phyloP scores from a whole-genome alignment of 2,113 vertebrate species.

The Silurus asotus region DNA sequence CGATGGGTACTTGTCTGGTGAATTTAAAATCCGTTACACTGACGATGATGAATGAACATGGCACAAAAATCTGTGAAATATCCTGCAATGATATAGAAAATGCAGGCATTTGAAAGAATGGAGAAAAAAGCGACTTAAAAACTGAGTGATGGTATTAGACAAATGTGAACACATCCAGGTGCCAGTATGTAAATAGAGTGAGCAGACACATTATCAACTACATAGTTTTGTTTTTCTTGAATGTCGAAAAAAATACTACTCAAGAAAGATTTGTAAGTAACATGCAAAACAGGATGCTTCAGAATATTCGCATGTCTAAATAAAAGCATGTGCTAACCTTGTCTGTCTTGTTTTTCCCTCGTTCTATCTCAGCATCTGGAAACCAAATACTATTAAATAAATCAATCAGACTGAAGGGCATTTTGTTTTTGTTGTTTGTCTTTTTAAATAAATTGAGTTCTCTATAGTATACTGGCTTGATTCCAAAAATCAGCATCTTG shows the following conservation, averaged over 20 bases:
- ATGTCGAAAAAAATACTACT: background rate
- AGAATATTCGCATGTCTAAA: background rate
- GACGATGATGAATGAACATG: slow-evolving; percentile 43
- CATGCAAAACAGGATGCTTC: background rate
- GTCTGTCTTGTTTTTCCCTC: background rate
- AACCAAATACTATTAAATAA: background rate
- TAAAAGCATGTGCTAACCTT: background rate
- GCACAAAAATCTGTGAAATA: slow-evolving; percentile 29
- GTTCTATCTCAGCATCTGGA: background rate
- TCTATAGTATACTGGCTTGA: background rate
- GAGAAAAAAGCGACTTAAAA: background rate
- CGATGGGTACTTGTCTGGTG: slow-evolving; percentile 33
- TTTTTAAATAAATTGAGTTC: background rate
- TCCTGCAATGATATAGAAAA: slow-evolving; percentile 17
- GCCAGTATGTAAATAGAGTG: background rate
- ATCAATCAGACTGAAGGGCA: background rate
- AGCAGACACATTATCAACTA: background rate
- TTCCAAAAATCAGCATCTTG: background rate
- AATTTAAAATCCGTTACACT: slow-evolving; percentile 31
- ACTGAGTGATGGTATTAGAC: background rate
- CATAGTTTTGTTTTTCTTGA: background rate
- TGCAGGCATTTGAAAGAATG: slow-evolving; percentile 5
- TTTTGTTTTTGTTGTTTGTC: background rate
- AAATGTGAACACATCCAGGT: background rate
- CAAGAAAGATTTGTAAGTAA: background rate